These are phyloP conservation scores for Heterotis niloticus DNA, from an alignment of 2,113 vertebrate species.

Conservation along the genomic window DNA sequence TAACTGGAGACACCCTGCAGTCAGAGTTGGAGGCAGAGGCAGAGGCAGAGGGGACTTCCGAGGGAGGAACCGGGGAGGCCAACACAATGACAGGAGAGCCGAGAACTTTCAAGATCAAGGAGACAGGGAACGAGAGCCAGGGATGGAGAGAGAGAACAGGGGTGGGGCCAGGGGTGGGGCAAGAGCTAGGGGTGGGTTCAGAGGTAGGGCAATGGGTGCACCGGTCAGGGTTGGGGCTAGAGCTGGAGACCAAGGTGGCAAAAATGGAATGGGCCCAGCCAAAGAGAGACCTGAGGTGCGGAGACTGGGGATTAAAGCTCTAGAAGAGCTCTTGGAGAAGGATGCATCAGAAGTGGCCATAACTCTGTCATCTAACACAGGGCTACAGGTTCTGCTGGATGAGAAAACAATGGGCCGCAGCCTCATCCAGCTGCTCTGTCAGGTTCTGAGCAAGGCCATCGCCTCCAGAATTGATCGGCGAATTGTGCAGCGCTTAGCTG, in stretches of 20 bases:
- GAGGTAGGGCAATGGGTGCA: background rate
- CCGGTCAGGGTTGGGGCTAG: slow-evolving; percentile 33
- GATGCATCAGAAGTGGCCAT: slow-evolving; percentile 76
- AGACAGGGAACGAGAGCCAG: background rate
- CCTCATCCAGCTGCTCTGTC: slow-evolving; percentile 75
- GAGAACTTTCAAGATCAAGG: background rate
- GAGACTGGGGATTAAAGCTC: slow-evolving; percentile 65
- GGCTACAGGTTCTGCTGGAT: slow-evolving; percentile 64
- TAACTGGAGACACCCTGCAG: slow-evolving; percentile 7
- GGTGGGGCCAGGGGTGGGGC: slow-evolving; percentile 6
- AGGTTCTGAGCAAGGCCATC: slow-evolving; percentile 76
- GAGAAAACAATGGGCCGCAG: slow-evolving; percentile 60
- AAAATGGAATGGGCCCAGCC: slow-evolving; percentile 40
- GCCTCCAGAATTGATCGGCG: slow-evolving; percentile 65
- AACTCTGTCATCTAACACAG: slow-evolving; percentile 67
- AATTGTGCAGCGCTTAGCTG: slow-evolving; percentile 71
- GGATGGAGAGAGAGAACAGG: background rate
- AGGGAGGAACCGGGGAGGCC: background rate
- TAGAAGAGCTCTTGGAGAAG: slow-evolving; percentile 73
- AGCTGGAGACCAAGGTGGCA: slow-evolving; percentile 25
- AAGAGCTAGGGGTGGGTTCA: background rate
- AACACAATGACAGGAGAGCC: slow-evolving; percentile 23
- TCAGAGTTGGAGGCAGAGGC: slow-evolving; percentile 16
- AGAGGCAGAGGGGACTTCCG: slow-evolving; percentile 1
- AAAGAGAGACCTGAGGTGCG: slow-evolving; percentile 43